phyloP scores from a whole-genome alignment of 1,140 invertebrate species.

The Odontomachus brunneus region DNA sequence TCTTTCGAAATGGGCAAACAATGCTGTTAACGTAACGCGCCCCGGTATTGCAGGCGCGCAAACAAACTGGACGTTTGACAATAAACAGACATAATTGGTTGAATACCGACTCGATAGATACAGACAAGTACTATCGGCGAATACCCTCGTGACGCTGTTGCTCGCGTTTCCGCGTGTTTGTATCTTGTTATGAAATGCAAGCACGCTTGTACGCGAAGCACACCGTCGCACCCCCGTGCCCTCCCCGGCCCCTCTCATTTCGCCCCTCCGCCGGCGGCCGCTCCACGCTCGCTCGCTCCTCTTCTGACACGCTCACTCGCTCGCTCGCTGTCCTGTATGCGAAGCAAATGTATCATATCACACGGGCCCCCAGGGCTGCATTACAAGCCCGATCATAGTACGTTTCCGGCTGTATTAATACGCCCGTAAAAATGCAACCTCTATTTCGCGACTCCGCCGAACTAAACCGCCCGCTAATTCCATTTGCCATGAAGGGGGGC shows the following conservation, averaged over 20 bases:
- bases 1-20: slow-evolving; percentile 44
- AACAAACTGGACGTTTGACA: slow-evolving; percentile 68
- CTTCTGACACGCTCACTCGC: slow-evolving; percentile 53
- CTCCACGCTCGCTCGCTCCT: slow-evolving; percentile 46
- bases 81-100: slow-evolving; percentile 79
- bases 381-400: slow-evolving; percentile 81
- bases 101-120: slow-evolving; percentile 73
- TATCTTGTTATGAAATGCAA: slow-evolving; percentile 77
- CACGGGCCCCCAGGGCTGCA: slow-evolving; percentile 81
- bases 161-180: slow-evolving; percentile 66
- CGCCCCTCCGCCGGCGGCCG: slow-evolving; percentile 45
- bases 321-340: slow-evolving; percentile 73
- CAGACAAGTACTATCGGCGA: slow-evolving; percentile 73
- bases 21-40: slow-evolving; percentile 42
- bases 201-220: slow-evolving; percentile 61
- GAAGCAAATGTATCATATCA: slow-evolving; percentile 82
- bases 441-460: slow-evolving; percentile 72
- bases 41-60: slow-evolving; percentile 40
- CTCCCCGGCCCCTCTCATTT: slow-evolving; percentile 37
- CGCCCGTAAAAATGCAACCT: slow-evolving; percentile 78
- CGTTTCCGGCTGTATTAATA: slow-evolving; percentile 80
- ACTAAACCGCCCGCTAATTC: slow-evolving; percentile 79
- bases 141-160: slow-evolving; percentile 61
- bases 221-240: slow-evolving; percentile 22
- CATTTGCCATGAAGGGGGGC: slow-evolving; percentile 69